Percentiles rank a stretch among this genome's conserved stretches.
Evolutionary conservation across 2,888 invertebrate genomes (phyloP).

Genomic region (Endotricha flammealis): DNA sequence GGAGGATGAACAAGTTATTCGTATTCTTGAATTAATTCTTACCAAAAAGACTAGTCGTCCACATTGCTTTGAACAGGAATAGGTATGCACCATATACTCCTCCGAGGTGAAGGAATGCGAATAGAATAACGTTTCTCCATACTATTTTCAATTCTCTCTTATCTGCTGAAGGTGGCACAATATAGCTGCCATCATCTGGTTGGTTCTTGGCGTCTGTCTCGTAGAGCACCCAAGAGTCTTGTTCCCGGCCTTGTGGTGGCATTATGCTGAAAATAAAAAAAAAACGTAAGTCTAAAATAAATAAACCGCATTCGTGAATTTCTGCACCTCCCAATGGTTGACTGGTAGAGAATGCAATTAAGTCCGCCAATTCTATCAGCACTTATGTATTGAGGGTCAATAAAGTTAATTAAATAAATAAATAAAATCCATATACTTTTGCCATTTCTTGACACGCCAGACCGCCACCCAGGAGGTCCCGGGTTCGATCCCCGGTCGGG

Average conservation of each 20-base stretch:
- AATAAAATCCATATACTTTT: no score
- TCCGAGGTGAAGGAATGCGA: slow-evolving; percentile 83
- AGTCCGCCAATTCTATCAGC: background rate
- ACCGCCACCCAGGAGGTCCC: no score
- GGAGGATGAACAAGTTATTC: no score
- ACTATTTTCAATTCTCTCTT: slow-evolving; percentile 81
- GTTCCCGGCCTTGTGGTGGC: slow-evolving; percentile 62
- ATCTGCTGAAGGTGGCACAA: slow-evolving; percentile 62
- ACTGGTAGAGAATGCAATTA: no score
- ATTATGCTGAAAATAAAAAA: slow-evolving; percentile 34
- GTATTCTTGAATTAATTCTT: no score
- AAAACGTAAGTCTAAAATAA: background rate
- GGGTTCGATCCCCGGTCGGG: no score
- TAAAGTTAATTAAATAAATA: no score
- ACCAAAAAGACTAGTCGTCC: slow-evolving; percentile 83
- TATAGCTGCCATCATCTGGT: slow-evolving; percentile 33
- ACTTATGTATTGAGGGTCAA: background rate
- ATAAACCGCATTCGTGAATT: no score
- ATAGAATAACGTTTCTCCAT: slow-evolving; percentile 89
- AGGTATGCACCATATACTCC: slow-evolving; percentile 87
- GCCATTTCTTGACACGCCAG: no score
- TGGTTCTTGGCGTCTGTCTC: slow-evolving; percentile 54
- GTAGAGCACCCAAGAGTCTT: slow-evolving; percentile 56
- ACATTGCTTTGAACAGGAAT: slow-evolving; percentile 84
- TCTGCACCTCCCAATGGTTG: no score